A percentile compares a stretch with the other conserved stretches of the same genome.
Conservation (phyloP, 2,888 invertebrate species). For the Andrena chrysosceles region DNA sequence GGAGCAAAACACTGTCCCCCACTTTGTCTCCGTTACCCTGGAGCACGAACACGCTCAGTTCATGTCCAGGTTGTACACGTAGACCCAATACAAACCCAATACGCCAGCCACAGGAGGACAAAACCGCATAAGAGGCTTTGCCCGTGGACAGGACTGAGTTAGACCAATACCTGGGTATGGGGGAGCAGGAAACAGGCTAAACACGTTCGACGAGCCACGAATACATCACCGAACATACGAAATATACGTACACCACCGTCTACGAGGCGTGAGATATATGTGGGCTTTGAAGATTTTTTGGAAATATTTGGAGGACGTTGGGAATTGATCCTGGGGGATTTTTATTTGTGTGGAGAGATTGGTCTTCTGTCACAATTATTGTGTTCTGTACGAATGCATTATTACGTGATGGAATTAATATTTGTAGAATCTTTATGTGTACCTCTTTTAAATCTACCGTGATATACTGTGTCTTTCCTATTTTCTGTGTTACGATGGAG, state of each 20-base stretch:
- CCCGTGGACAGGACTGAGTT: background rate
- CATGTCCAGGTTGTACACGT: background rate
- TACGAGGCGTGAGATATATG: background rate
- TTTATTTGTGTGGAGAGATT: too few relatives aligned
- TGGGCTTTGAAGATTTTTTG: background rate
- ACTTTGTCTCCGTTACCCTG: background rate
- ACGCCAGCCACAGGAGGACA: slow-evolving; percentile 1
- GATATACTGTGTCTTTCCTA: too few relatives aligned
- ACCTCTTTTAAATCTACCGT: too few relatives aligned
- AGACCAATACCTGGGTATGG: background rate
- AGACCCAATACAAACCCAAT: slow-evolving; percentile 15
- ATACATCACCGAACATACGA: background rate
- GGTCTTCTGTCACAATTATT: too few relatives aligned
- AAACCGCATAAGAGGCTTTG: slow-evolving; percentile 13
- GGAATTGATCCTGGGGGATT: too few relatives aligned
- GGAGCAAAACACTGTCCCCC: background rate
- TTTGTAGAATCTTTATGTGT: too few relatives aligned
- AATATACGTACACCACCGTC: background rate
- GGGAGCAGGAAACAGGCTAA: background rate
- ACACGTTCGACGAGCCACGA: slow-evolving; percentile 9
- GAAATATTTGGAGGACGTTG: too few relatives aligned
- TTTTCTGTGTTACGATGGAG: too few relatives aligned
- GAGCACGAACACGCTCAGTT: background rate
- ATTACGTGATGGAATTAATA: too few relatives aligned
- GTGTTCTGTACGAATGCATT: too few relatives aligned